Base-by-base conservation (phyloP, 2,888 invertebrate genomes). In the Spodoptera exigua region DNA sequence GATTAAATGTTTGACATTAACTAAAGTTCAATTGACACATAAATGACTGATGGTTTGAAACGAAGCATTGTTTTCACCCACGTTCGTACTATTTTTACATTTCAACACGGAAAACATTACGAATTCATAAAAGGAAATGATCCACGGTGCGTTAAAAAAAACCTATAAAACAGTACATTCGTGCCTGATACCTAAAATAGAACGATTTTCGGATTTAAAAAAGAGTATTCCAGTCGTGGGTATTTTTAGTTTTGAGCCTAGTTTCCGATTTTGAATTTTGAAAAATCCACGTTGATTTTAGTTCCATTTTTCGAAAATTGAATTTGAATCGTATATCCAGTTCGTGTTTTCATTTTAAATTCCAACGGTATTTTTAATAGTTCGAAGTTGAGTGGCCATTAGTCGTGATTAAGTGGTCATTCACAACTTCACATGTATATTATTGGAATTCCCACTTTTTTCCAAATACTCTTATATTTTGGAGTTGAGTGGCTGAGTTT, bases 261-360 rank as follows among this genome's bases (percentile, higher is more conserved):
- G 16, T 34, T 45, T 44, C 45, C 13, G 11, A 48, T 36, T 34
- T 48, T 32, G 2, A 67, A 67, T 34, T 67, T 9, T n/a, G n/a
- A n/a, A n/a, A n/a, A n/a, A n/a, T n/a, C n/a, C n/a, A 5, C 9
- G 2, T 18, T 14, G n/a, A 16, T 36, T 55, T 9, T 10, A 2
- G 1, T 0, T 41, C 18, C 0, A 21, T 27, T 44, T 17, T 55
- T 56, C 7, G 7, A 40, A 40, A 16, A 37, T 14, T 47, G 13
- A 41, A 32, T 41, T 56, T 35, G 3, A 46, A 46, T 13, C 36
- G 16, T 43, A 47, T 16, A 11, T 2, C 7, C 16, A 54, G 18
- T n/a, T 12, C 18, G 13, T 10, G 1, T 32, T 61, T 12, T 3
- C 0, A 32, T 57, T 66, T 36, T 11, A n/a, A 44, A 39, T 63